A percentile compares a stretch with the other conserved stretches of the same genome.
Evolutionary conservation across 2,797 vertebrate species (phyloP).

Genomic region (Pygocentrus nattereri): DNA sequence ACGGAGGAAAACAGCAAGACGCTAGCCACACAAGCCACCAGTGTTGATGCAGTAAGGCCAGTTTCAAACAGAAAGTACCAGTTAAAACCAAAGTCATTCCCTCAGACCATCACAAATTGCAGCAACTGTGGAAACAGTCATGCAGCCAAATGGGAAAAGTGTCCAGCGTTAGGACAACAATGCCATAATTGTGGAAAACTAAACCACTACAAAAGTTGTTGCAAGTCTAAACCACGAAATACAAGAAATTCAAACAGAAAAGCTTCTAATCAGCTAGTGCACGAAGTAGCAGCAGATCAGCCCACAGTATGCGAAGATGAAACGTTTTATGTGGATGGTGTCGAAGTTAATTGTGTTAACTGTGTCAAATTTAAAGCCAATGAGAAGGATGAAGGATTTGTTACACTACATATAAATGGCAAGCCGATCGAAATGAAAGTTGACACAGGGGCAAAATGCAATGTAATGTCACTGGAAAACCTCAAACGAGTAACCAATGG

Average conservation of each 20-base stretch:
- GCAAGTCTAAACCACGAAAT: slow-evolving; percentile 18
- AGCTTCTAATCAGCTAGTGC: not conserved
- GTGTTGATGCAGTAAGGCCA: too few relatives aligned
- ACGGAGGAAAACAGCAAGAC: too few relatives aligned
- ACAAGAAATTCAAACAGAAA: not conserved
- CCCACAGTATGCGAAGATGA: too few relatives aligned
- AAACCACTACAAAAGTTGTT: slow-evolving; percentile 47
- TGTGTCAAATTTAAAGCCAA: not conserved
- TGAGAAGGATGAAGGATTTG: slow-evolving; percentile 11
- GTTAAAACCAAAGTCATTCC: not conserved
- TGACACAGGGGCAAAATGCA: slow-evolving; percentile 33
- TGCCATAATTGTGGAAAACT: slow-evolving; percentile 50
- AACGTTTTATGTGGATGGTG: too few relatives aligned
- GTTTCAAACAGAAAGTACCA: too few relatives aligned
- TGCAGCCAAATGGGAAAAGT: slow-evolving; percentile 25
- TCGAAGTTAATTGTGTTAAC: too few relatives aligned
- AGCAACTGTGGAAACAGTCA: slow-evolving; percentile 51
- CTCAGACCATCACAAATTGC: too few relatives aligned
- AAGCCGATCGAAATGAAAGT: slow-evolving; percentile 33
- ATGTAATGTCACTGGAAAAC: slow-evolving; percentile 20
- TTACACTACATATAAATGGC: slow-evolving; percentile 9
- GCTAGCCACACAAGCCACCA: too few relatives aligned
- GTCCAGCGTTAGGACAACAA: slow-evolving; percentile 48
- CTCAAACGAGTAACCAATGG: not conserved
- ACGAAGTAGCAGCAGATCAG: too few relatives aligned